These are phyloP conservation scores for Camelus bactrianus DNA, from an alignment of 2,113 vertebrate species.

Conservation along the genomic window DNA sequence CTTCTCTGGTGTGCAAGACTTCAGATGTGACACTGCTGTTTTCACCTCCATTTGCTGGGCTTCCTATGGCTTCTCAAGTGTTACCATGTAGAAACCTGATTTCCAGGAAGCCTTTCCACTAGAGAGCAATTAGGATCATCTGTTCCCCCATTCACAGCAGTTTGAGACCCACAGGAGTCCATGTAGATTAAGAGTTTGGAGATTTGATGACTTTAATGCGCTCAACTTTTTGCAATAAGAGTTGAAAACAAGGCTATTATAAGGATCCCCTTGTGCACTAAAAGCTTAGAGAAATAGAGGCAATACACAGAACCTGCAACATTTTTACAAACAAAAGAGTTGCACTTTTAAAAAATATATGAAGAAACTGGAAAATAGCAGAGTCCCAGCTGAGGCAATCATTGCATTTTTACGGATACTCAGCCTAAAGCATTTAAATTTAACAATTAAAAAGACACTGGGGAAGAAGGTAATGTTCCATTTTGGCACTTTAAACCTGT, in stretches of 20 bases:
- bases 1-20: background rate
- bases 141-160: conserved; percentile 23
- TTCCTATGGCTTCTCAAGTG: background rate
- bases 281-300: conserved; percentile 43
- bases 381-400: conserved; percentile 66
- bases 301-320: background rate
- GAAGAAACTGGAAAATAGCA: conserved; percentile 59
- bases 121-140: conserved; percentile 27
- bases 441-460: conserved; percentile 76
- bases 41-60: background rate
- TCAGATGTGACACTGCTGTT: background rate
- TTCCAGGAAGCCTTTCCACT: background rate
- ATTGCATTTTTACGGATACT: conserved; percentile 72
- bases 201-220: background rate
- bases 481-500: conserved; percentile 72
- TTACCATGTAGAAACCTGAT: background rate
- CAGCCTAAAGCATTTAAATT: conserved; percentile 74
- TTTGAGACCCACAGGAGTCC: background rate
- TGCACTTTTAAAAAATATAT: conserved; percentile 56
- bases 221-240: conserved; percentile 19
- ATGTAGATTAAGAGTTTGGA: conserved; percentile 18
- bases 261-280: background rate
- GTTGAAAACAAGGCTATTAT: conserved; percentile 34
- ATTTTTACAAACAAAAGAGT: conserved; percentile 64
- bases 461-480: conserved; percentile 74